Percentiles rank a stretch among this genome's conserved stretches.
Evolutionary conservation across 2,113 vertebrate genomes (phyloP).

Genomic region (Poeciliopsis prolifica): DNA sequence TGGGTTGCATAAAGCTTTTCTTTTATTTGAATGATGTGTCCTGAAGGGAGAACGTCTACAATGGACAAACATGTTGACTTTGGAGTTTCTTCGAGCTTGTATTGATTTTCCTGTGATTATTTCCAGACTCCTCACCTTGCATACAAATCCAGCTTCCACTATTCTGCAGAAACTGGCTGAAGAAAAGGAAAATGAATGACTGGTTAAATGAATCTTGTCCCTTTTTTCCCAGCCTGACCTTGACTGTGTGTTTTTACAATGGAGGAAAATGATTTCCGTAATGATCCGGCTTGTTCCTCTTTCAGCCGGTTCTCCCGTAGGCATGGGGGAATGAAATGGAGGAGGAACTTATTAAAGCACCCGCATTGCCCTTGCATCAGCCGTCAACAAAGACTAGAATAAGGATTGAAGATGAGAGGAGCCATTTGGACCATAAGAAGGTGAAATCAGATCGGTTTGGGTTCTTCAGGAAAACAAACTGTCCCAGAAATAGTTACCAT

Average conservation of each 20-base stretch:
- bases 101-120: conserved; percentile 57
- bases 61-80: conserved; percentile 45
- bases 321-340: conserved; percentile 46
- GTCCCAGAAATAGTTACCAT: too few relatives aligned
- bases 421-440: conserved; percentile 22
- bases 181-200: conserved; percentile 11
- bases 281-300: conserved; percentile 40
- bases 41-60: background rate
- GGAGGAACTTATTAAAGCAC: conserved; percentile 50
- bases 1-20: background rate
- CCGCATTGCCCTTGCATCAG: conserved; percentile 52
- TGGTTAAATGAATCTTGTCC: background rate
- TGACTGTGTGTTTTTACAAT: conserved; percentile 51
- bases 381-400: conserved; percentile 36
- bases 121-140: background rate
- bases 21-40: background rate
- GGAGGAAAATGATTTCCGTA: conserved; percentile 38
- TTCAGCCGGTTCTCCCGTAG: conserved; percentile 35
- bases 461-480: too few relatives aligned
- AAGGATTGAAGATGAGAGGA: conserved; percentile 42
- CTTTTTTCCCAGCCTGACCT: conserved; percentile 41
- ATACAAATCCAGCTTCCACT: conserved; percentile 31
- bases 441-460: background rate
- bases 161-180: conserved; percentile 13
- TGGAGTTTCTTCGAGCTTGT: conserved; percentile 31